Base-by-base conservation (phyloP, 2,113 vertebrate species). In the Eublepharis macularius region DNA sequence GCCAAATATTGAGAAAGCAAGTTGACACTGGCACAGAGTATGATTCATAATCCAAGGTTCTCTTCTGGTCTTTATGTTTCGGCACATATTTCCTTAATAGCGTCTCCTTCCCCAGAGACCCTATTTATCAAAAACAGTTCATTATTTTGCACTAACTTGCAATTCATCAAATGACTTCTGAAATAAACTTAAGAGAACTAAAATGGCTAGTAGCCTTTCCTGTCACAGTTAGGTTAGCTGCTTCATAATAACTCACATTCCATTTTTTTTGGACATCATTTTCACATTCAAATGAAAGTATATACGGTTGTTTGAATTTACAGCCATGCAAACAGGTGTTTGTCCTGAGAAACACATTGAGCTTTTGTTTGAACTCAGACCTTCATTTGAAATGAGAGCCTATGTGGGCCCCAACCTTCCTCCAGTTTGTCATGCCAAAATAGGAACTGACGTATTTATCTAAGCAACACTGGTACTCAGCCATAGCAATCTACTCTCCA, bases 121-220 rank as follows among this genome's bases (percentile, higher is more conserved):
- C 70, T 39, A 7, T 86, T 88, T 90, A 16, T 84, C 69, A 49
- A 12, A 41, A 77, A 54, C 63, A 32, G 77, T 69, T 83, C 78
- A 72, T 76, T 69, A 76, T 51, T 54, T 85, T 88, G 65, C 79
- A 86, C 74, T 49, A 76, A 57, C 47, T 29, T 74, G 43, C 66
- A 69, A 14, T 85, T 87, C 49, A 73, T 80, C 86, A 86, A 72
- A 29, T 57, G 51, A 49, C 65, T 57, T 76, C 63, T 90, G 72
- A 83, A 83, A 69, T 73, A 80, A 76, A 76, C 26, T 2, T 32
- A 73, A 77, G 76, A 21, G 39, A 77, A 69, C 47, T n/a, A 77
- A 82, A 87, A 54, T 32, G 54, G 54, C 86, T 36, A 45, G 70
- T 84, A 68, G 39, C 54, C 73, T 43, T 16, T 77, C 11, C 45